phyloP scores from a whole-genome alignment of 2,888 invertebrate genomes.

The Arctia plantaginis region DNA sequence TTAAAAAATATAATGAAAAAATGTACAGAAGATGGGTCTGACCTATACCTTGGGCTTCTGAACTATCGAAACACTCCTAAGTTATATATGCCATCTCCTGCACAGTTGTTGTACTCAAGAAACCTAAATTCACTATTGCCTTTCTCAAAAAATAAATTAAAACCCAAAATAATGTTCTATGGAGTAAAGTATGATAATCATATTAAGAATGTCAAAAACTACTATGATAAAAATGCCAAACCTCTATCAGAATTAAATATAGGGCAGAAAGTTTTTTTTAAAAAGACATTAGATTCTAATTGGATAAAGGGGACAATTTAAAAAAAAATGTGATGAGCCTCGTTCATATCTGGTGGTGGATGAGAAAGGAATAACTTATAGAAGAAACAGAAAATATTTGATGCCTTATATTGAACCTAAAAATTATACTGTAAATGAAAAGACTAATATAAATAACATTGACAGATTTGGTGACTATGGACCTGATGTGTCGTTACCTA shows the following conservation, averaged over 20 bases:
- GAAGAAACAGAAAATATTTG: too few species aligned
- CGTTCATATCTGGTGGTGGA: too few species aligned
- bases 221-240: neutral
- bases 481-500: too few species aligned
- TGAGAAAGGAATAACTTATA: too few species aligned
- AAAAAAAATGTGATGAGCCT: conserved; percentile 1
- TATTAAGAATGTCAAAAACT: neutral
- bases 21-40: neutral
- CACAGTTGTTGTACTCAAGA: neutral
- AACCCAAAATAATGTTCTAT: neutral
- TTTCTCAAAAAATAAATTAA: neutral
- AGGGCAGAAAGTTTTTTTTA: neutral
- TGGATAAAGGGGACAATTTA: neutral
- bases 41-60: conserved; percentile 1
- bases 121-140: neutral
- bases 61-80: conserved; percentile 7
- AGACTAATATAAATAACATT: too few species aligned
- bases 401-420: too few species aligned
- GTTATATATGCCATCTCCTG: conserved; percentile 2
- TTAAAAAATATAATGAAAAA: conserved; percentile 5
- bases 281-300: neutral
- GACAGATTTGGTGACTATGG: too few species aligned
- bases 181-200: neutral
- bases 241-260: neutral
- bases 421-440: too few species aligned